phyloP scores from a whole-genome alignment of 2,113 vertebrate species.

The Garra rufa region DNA sequence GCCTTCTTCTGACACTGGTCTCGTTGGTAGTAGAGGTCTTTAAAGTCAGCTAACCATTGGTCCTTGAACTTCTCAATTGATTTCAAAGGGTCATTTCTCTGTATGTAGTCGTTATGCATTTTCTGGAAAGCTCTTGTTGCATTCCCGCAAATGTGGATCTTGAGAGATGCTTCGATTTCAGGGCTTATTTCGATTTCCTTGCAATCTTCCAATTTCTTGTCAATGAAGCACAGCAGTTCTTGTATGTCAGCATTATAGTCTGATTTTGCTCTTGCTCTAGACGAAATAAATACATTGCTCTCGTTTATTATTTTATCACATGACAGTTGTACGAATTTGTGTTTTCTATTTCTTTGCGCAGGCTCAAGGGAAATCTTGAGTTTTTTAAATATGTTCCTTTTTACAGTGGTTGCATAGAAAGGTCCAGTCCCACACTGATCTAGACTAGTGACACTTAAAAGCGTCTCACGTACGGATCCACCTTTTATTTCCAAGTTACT shows the following conservation, averaged over 20 bases:
- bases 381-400: neutral
- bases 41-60: slow-evolving; percentile 50
- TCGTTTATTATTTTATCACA: neutral
- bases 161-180: slow-evolving; percentile 48
- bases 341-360: neutral
- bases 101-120: slow-evolving; percentile 51
- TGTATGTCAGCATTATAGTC: slow-evolving; percentile 48
- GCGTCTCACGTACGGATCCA: slow-evolving; percentile 13
- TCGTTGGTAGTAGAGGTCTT: slow-evolving; percentile 49
- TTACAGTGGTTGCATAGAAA: neutral
- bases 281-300: neutral
- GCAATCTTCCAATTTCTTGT: neutral
- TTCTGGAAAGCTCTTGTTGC: slow-evolving; percentile 49
- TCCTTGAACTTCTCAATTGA: slow-evolving; percentile 46
- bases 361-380: neutral
- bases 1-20: slow-evolving; percentile 59
- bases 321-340: neutral
- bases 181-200: neutral
- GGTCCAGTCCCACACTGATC: slow-evolving; percentile 4
- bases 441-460: neutral
- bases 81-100: slow-evolving; percentile 43
- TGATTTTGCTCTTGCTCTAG: neutral
- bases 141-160: slow-evolving; percentile 54
- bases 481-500: neutral
- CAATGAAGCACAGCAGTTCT: slow-evolving; percentile 47